Evolutionary conservation across 2,888 invertebrate genomes (phyloP), one percentile per base, ranked within the genome.

Genomic region (Drosophila heteroneura): DNA sequence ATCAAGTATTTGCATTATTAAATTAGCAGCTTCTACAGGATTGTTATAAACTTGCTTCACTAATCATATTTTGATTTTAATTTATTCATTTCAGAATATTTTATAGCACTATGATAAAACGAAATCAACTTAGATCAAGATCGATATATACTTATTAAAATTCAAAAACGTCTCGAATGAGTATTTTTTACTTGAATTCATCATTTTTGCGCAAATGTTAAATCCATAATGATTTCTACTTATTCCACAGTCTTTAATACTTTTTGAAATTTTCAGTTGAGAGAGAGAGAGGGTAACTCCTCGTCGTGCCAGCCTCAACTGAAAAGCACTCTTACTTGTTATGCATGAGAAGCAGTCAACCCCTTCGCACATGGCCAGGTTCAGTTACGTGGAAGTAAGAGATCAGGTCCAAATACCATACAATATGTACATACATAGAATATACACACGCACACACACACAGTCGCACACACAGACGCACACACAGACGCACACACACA

Each of bases 351-450:
- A 39, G 58, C 61, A 37, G 65, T 54, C 59, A 69, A 61, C 59
- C 76, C 70, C 68, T 61, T 61, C 58, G 75, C 79, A 79, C 74
- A 70, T 78, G 75, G 73, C 70, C 79, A 78, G 76, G 75, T 83
- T 74, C 80, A 83, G 81, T 81, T 76, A 83, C 83, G 77, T 83
- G 80, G 82, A 89, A 82, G 81, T 81, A 82, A 82, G 76, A 85
- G 81, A 81, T 71, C 75, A 54, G 51, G 41, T 57, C 59, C 74
- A 74, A 58, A 74, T 68, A 68, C 47, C 26, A 30, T 7, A 28
- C 12, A 44, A 30, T 53, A 58, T 16, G 33, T 6, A 71, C 28
- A 53, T 10, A 47, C 51, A 72, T 49, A 57, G 35, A 28, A 60
- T 44, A n/a, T 7, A 47, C 19, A 49, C 28, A 63, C 22, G 19